phyloP scores from a whole-genome alignment of 2,888 invertebrate species.

The Scotopteryx bipunctaria region DNA sequence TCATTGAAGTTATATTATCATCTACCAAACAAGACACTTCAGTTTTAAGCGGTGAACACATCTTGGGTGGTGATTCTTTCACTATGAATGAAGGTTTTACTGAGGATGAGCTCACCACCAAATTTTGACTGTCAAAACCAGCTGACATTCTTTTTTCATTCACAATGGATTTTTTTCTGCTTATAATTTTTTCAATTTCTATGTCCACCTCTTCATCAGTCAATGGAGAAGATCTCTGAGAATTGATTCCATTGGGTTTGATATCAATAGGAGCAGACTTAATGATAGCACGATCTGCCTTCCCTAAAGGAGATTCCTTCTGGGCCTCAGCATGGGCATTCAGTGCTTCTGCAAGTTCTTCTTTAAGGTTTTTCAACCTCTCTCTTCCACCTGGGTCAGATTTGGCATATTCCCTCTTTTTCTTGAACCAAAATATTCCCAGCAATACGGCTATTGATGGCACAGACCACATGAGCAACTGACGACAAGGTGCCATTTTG shows the following conservation, averaged over 20 bases:
- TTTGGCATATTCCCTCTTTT: constrained; percentile 88
- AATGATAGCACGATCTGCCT: constrained; percentile 72
- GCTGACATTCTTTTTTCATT: constrained; percentile 69
- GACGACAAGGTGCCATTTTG: constrained; percentile 91
- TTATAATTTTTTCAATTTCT: constrained; percentile 85
- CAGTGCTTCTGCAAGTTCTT: constrained; percentile 76
- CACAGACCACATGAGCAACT: constrained; percentile 90
- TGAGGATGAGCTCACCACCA: constrained; percentile 46
- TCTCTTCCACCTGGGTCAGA: constrained; percentile 89
- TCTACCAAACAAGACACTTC: constrained; percentile 49
- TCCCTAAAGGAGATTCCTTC: constrained; percentile 72
- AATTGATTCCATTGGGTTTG: constrained; percentile 74
- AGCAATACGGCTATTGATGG: constrained; percentile 91
- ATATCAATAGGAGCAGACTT: constrained; percentile 89
- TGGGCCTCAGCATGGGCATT: constrained; percentile 68
- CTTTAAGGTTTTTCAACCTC: constrained; percentile 74
- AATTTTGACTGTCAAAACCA: constrained; percentile 51
- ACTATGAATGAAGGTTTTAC: constrained; percentile 52
- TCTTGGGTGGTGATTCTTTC: constrained; percentile 43
- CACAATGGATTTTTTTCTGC: constrained; percentile 78
- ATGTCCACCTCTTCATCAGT: constrained; percentile 87
- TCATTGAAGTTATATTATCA: constrained; percentile 46
- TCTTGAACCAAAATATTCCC: constrained; percentile 92
- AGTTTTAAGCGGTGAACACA: constrained; percentile 45
- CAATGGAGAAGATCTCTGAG: constrained; percentile 82